A percentile compares a stretch with the other conserved stretches of the same genome.
Evolutionary conservation across 2,888 invertebrate genomes (phyloP).

Genomic region (Schrankia costaestrigalis): DNA sequence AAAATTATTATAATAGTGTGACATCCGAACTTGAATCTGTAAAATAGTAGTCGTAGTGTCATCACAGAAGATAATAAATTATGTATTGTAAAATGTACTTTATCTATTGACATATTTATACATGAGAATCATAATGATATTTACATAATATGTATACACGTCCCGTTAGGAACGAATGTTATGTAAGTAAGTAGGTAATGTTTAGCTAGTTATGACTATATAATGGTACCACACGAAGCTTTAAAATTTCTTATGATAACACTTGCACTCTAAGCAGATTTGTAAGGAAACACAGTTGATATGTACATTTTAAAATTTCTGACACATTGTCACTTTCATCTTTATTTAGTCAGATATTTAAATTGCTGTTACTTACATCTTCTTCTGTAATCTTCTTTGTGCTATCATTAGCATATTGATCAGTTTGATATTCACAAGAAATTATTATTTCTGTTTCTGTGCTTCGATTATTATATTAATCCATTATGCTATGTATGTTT

Average conservation of each 20-base stretch:
- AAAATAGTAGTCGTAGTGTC: conserved; percentile 73
- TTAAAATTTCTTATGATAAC: conserved; percentile 81
- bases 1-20: conserved; percentile 74
- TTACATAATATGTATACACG: conserved; percentile 80
- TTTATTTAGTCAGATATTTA: conserved; percentile 10
- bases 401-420: conserved; percentile 14
- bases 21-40: conserved; percentile 81
- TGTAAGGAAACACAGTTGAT: conserved; percentile 61
- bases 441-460: conserved; percentile 9
- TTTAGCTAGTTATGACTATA: conserved; percentile 72
- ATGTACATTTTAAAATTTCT: conserved; percentile 41
- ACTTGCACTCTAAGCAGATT: conserved; percentile 76
- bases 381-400: conserved; percentile 19
- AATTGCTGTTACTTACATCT: conserved; percentile 2
- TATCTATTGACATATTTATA: conserved; percentile 80
- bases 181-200: conserved; percentile 74
- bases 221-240: conserved; percentile 79
- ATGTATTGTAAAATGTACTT: conserved; percentile 74
- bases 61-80: conserved; percentile 76
- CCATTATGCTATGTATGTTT: conserved; percentile 24
- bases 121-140: conserved; percentile 73
- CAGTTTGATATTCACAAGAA: conserved; percentile 13
- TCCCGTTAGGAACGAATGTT: conserved; percentile 81
- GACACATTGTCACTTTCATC: conserved; percentile 21
- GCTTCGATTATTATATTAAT: conserved; percentile 32